Evolutionary conservation across 1,140 invertebrate genomes (phyloP).

Genomic region (Lasioglossum baleicum): DNA sequence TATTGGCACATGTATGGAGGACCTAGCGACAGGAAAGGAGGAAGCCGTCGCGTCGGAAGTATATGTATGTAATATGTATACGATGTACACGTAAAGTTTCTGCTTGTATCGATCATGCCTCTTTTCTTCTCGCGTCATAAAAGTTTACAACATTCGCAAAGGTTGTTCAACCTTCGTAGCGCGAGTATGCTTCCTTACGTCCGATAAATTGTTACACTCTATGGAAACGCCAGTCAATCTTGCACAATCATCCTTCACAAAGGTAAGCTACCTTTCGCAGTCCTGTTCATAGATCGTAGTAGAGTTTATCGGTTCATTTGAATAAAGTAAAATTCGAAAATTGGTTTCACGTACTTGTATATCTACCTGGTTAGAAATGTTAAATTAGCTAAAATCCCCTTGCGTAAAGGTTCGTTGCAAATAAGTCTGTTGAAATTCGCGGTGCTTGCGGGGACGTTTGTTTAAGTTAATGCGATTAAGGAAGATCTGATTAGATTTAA

Average conservation of each 20-base stretch:
- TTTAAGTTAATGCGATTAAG: not conserved
- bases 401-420: not conserved
- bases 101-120: not conserved
- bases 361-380: no score
- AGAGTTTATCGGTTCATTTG: no score
- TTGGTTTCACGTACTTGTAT: no score
- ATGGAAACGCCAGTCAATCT: not conserved
- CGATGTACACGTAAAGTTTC: not conserved
- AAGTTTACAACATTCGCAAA: conserved; percentile 5
- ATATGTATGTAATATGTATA: not conserved
- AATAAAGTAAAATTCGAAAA: no score
- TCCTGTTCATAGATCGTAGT: no score
- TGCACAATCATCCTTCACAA: not conserved
- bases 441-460: not conserved
- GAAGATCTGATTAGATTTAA: not conserved
- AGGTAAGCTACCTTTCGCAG: no score
- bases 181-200: no score
- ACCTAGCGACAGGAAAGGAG: not conserved
- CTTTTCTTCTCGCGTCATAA: not conserved
- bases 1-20: not conserved
- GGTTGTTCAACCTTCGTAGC: conserved; percentile 7
- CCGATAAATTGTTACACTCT: not conserved
- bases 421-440: not conserved
- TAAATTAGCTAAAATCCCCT: not conserved
- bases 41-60: no score